Evolutionary conservation across 2,888 invertebrate species (phyloP).

Genomic region (Spilarctia lutea): DNA sequence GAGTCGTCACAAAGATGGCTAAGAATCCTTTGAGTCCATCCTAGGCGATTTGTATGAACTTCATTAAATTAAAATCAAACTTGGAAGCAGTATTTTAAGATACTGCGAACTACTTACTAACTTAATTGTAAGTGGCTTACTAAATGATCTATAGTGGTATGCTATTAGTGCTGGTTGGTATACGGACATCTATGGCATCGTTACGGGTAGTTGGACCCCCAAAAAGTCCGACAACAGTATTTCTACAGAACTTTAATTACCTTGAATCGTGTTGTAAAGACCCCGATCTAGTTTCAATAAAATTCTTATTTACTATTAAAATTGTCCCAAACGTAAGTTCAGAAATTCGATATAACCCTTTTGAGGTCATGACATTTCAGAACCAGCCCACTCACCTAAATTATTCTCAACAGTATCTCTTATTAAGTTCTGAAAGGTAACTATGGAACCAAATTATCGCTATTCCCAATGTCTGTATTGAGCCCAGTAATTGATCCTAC

Average conservation of each 20-base stretch:
- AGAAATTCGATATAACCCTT: background rate
- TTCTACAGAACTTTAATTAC: no score
- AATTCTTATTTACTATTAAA: background rate
- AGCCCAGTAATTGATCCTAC: background rate
- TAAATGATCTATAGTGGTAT: no score
- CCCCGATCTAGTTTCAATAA: no score
- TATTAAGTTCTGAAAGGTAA: background rate
- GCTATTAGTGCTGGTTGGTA: no score
- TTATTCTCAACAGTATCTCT: conserved; percentile 3
- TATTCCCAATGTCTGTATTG: background rate
- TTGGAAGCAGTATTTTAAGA: background rate
- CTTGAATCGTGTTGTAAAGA: no score
- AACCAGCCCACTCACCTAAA: background rate
- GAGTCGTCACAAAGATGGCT: background rate
- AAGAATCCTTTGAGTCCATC: background rate
- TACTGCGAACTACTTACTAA: background rate
- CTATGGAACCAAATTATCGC: background rate
- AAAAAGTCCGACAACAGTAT: no score
- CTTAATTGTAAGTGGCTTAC: background rate
- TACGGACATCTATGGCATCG: no score
- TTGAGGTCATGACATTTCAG: background rate
- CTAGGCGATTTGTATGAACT: background rate
- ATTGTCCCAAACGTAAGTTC: background rate
- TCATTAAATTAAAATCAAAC: background rate
- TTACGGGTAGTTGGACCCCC: no score